A percentile compares a stretch with the other conserved stretches of the same genome.
phyloP scores from a whole-genome alignment of 2,888 invertebrate genomes.

The Idaea straminata region DNA sequence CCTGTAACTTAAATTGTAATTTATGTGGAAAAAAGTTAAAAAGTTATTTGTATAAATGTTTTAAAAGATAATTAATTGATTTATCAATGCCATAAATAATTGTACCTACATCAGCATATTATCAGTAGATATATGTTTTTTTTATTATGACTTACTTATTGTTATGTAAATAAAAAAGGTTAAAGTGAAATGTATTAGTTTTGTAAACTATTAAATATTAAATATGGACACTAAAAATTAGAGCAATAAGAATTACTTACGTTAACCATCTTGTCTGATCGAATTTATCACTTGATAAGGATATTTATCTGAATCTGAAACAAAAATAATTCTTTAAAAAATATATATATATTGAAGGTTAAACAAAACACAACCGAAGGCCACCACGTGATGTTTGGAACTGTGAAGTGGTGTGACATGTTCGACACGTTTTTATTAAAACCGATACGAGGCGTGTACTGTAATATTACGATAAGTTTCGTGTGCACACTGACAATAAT shows the following conservation, averaged over 20 bases:
- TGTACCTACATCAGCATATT: too few species aligned
- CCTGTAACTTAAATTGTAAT: too few species aligned
- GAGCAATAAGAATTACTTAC: conserved; percentile 29
- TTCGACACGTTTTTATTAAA: neutral
- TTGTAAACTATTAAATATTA: conserved; percentile 1
- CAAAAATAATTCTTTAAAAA: conserved; percentile 15
- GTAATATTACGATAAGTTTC: neutral
- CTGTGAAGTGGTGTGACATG: neutral
- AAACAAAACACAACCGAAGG: neutral
- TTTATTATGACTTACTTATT: too few species aligned
- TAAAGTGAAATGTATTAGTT: too few species aligned
- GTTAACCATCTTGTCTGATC: conserved; percentile 40
- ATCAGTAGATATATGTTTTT: too few species aligned
- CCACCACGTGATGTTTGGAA: neutral
- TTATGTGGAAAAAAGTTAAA: too few species aligned
- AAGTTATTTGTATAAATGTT: too few species aligned
- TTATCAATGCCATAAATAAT: too few species aligned
- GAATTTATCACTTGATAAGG: conserved; percentile 3
- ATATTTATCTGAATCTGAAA: conserved; percentile 25
- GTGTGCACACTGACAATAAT: neutral
- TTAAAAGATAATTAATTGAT: too few species aligned
- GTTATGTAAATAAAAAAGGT: too few species aligned
- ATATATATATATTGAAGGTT: conserved; percentile 13
- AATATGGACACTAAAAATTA: neutral
- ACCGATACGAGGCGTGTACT: neutral